phyloP scores from a whole-genome alignment of 2,113 vertebrate species.

The Solenodon paradoxus region DNA sequence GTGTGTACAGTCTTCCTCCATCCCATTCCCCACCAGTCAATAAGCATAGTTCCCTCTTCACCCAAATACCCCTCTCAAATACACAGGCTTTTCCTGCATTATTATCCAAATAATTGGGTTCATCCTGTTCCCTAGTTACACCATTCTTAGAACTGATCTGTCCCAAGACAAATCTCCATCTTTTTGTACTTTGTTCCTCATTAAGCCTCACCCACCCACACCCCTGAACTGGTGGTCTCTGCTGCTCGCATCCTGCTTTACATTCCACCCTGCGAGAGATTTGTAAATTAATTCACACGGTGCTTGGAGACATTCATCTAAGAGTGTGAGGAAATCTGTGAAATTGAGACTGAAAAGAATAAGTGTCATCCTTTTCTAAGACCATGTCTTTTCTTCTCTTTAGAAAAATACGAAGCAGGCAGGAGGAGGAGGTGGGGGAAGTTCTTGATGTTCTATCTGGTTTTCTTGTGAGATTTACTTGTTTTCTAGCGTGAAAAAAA shows the following conservation, averaged over 20 bases:
- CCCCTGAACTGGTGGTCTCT: not conserved
- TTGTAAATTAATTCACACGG: not conserved
- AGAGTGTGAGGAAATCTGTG: not conserved
- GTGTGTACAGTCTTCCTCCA: not conserved
- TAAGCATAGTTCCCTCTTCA: not conserved
- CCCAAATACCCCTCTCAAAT: not conserved
- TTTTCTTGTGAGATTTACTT: not conserved
- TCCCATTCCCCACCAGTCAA: no score
- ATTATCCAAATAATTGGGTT: not conserved
- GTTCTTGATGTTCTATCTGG: not conserved
- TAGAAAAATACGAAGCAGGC: not conserved
- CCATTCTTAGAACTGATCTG: not conserved
- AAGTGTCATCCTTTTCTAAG: not conserved
- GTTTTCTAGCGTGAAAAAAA: not conserved
- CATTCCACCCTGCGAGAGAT: not conserved
- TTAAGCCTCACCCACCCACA: not conserved
- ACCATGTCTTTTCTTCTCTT: not conserved
- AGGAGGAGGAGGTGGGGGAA: rapidly evolving
- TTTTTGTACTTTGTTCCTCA: not conserved
- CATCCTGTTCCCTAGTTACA: not conserved
- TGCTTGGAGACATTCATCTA: not conserved
- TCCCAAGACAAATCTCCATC: not conserved
- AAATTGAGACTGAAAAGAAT: not conserved
- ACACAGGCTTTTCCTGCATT: not conserved
- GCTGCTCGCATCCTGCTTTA: not conserved